A percentile compares a stretch with the other conserved stretches of the same genome.
These are phyloP conservation scores for Xiphorhynchus elegans DNA, from an alignment of 2,113 vertebrate genomes.

Conservation along the genomic window DNA sequence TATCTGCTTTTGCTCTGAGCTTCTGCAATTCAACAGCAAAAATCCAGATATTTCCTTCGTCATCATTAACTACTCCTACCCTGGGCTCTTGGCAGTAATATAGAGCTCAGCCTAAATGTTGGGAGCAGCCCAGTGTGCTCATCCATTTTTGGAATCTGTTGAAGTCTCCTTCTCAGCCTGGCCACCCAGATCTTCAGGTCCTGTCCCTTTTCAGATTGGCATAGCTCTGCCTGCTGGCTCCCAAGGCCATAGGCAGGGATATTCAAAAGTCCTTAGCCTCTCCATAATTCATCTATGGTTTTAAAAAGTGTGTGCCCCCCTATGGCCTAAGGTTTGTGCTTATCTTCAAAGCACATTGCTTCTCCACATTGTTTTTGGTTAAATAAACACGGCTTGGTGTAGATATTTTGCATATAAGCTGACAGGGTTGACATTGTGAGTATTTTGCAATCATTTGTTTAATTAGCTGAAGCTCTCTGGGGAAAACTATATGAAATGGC, in stretches of 20 bases:
- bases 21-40: not conserved
- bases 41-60: not conserved
- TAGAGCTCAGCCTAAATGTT: not conserved
- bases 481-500: slow-evolving; percentile 70
- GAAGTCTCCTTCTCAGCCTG: not conserved
- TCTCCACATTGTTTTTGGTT: not conserved
- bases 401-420: slow-evolving; percentile 12
- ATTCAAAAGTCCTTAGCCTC: not conserved
- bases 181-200: not conserved
- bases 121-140: not conserved
- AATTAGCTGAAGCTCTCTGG: slow-evolving; percentile 74
- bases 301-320: not conserved
- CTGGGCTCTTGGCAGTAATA: not conserved
- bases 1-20: not conserved
- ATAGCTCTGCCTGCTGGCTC: not conserved
- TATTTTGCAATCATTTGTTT: slow-evolving; percentile 78
- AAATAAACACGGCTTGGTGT: slow-evolving; percentile 4
- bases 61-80: not conserved
- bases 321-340: not conserved
- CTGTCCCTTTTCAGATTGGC: not conserved
- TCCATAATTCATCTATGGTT: not conserved
- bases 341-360: not conserved
- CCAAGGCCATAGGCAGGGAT: not conserved
- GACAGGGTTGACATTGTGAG: slow-evolving; percentile 43
- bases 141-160: not conserved